Conservation (phyloP, 1,140 invertebrate species). For the Caenorhabditis elegans region DNA sequence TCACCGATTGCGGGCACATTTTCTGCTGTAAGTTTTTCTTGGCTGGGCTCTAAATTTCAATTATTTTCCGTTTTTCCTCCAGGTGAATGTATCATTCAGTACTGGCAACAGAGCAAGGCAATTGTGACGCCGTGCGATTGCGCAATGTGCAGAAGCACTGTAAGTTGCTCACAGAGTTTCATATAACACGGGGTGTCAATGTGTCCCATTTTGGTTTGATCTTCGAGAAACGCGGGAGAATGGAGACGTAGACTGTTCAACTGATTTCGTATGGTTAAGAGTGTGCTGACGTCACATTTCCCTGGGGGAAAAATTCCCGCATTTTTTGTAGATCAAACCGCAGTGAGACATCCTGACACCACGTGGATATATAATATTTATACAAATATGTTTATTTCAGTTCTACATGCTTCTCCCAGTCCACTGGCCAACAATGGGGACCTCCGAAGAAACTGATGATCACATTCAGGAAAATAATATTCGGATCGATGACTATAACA, state of each 20-base stretch:
- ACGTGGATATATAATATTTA: not conserved
- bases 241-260: too few relatives aligned
- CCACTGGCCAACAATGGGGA: not conserved
- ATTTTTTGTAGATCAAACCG: too few relatives aligned
- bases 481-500: not conserved
- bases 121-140: not conserved
- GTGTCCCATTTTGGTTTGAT: too few relatives aligned
- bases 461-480: not conserved
- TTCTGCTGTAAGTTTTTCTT: constrained; percentile 17
- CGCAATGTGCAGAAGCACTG: constrained; percentile 11
- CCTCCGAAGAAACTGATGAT: not conserved
- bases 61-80: not conserved
- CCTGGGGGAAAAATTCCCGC: too few relatives aligned
- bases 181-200: too few relatives aligned
- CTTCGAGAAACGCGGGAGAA: too few relatives aligned
- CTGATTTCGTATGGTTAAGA: too few relatives aligned
- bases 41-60: not conserved
- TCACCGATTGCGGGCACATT: not conserved
- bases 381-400: not conserved
- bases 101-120: constrained; percentile 14
- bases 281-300: too few relatives aligned
- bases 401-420: constrained; percentile 10
- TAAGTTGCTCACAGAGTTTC: too few relatives aligned
- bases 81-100: not conserved
- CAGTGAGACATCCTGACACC: too few relatives aligned